These are phyloP conservation scores for Pecten maximus DNA, from an alignment of 2,888 invertebrate genomes.

Conservation along the genomic window DNA sequence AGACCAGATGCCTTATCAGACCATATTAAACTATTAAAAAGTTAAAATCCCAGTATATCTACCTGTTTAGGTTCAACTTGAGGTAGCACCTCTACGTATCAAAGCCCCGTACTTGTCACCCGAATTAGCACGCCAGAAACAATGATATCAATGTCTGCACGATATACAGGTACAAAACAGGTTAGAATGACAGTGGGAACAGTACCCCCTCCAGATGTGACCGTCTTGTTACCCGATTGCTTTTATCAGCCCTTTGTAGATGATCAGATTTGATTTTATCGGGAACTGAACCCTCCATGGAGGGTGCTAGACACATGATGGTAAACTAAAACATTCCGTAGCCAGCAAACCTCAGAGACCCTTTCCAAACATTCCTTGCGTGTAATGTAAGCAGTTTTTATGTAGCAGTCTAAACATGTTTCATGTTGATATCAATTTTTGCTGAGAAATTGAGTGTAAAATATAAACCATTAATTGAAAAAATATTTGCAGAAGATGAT, in stretches of 20 bases:
- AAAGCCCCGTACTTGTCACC: slow-evolving; percentile 5
- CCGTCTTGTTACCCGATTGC: neutral
- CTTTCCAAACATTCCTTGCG: neutral
- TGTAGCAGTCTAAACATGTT: neutral
- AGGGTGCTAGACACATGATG: neutral
- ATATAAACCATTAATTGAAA: slow-evolving; percentile 35
- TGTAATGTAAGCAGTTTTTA: slow-evolving; percentile 17
- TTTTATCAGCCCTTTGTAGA: slow-evolving; percentile 15
- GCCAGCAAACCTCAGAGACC: neutral
- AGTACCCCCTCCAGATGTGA: neutral
- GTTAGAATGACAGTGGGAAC: slow-evolving; percentile 31
- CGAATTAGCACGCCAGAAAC: neutral
- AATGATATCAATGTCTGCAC: neutral
- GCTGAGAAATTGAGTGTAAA: slow-evolving; percentile 16
- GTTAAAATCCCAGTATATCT: slow-evolving; percentile 23
- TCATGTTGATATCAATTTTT: neutral
- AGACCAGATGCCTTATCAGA: neutral
- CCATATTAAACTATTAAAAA: slow-evolving; percentile 29
- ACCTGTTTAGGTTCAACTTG: slow-evolving; percentile 20
- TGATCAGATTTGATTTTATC: slow-evolving; percentile 21
- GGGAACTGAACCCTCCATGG: neutral
- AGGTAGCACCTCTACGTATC: neutral
- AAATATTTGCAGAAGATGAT: neutral
- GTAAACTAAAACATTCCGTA: neutral
- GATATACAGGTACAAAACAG: neutral